Evolutionary conservation across 2,113 vertebrate species (phyloP), one percentile per base, ranked within the genome.

Genomic region (Chascanopsetta lugubris): DNA sequence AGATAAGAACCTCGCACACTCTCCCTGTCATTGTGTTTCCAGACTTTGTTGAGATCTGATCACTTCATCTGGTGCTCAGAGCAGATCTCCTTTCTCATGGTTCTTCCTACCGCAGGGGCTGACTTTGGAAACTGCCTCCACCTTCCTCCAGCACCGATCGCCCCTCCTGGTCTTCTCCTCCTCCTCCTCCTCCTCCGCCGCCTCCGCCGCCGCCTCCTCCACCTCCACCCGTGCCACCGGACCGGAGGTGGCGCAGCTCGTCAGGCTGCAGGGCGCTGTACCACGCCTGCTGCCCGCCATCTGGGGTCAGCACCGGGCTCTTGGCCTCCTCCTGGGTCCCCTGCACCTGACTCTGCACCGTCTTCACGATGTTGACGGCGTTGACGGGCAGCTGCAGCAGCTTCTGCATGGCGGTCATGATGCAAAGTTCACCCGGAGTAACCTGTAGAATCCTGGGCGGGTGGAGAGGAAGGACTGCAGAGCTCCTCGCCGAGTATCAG

Each of bases 221-320:
- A 27, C 24, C 60, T 69, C 92, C 61, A 47, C 87, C 40, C 24
- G 1, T 0, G 3, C 90, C 81, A 58, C 86, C 88, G 12, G 85
- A 55, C 30, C 94, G 90, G 0, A 97, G 94, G 65, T 94, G 91
- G 53, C 66, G 90, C 26, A 96, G 91, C 75, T 98, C 97, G 1
- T 98, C 95, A 0, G 94, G 93, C 80, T 92, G 93, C 59, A 97
- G 87, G 18, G 95, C 92, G 20, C 79, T 96, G 90, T 98, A 98
- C 95, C 95, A 96, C 38, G 90, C 34, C 1, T 95, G 93, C 17
- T 93, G 92, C 5, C 81, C 86, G 0, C 89, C 84, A 22, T 97
- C 94, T 0, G 94, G 91, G 36, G 85, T 90, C 80, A 98, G 77
- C 80, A 97, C 95, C 0, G 94, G 96, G 78, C 95, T 96, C 22